Conservation (phyloP, 2,797 vertebrate species). For the Parambassis ranga region DNA sequence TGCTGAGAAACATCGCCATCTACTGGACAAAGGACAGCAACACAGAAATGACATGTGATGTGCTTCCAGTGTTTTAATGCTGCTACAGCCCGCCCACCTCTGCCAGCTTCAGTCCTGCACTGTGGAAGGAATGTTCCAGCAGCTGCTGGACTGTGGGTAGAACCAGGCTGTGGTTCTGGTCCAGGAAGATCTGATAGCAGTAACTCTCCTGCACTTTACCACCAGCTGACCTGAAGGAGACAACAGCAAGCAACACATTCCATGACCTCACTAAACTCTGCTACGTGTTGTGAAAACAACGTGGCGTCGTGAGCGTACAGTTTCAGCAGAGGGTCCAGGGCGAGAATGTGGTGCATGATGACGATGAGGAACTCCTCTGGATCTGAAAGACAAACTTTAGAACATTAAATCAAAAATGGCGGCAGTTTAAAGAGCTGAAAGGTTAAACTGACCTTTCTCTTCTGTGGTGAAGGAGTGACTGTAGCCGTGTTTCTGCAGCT, state of each 20-base stretch:
- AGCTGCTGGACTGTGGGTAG: slow-evolving; percentile 82
- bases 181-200: slow-evolving; percentile 84
- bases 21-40: slow-evolving; percentile 49
- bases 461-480: slow-evolving; percentile 87
- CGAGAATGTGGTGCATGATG: slow-evolving; percentile 88
- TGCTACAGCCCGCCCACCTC: slow-evolving; percentile 67
- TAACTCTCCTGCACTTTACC: slow-evolving; percentile 78
- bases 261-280: too few relatives aligned
- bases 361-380: slow-evolving; percentile 92
- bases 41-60: too few relatives aligned
- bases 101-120: slow-evolving; percentile 69
- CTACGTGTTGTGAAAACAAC: too few relatives aligned
- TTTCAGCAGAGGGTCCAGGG: slow-evolving; percentile 86
- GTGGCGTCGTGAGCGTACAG: slow-evolving; percentile 71
- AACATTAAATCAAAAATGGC: not conserved
- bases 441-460: slow-evolving; percentile 84
- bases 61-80: too few relatives aligned
- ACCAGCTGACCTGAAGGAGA: slow-evolving; percentile 48
- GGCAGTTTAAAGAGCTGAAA: not conserved
- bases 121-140: slow-evolving; percentile 80
- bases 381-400: slow-evolving; percentile 74
- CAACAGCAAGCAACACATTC: not conserved
- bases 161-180: slow-evolving; percentile 79
- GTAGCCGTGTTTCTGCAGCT: slow-evolving; percentile 84
- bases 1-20: slow-evolving; percentile 43